Evolutionary conservation across 2,888 invertebrate species (phyloP).

Genomic region (Ommatoiulus sabulosus): DNA sequence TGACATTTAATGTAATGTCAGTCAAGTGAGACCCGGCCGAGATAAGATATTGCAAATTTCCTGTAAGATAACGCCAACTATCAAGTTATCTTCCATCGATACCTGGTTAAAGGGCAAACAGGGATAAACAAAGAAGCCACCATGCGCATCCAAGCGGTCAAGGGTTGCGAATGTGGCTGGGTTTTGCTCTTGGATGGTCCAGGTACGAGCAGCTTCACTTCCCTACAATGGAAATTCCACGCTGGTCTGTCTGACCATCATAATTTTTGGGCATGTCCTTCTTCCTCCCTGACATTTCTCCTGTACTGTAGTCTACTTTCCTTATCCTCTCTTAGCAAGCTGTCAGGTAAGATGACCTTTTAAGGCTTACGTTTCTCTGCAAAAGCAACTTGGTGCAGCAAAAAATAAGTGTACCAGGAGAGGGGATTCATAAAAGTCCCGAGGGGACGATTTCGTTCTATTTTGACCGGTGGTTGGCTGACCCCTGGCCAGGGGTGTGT

Average conservation of each 20-base stretch:
- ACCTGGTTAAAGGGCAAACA: conserved; percentile 13
- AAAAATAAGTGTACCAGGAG: background rate
- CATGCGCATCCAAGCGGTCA: background rate
- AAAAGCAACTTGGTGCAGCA: background rate
- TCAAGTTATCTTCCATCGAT: conserved; percentile 24
- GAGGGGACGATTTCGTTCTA: background rate
- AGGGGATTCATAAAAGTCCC: background rate
- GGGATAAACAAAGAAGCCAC: background rate
- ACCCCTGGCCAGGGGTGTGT: background rate
- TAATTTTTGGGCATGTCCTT: background rate
- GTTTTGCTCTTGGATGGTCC: background rate
- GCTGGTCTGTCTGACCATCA: background rate
- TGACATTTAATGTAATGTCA: conserved; percentile 22
- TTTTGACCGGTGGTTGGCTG: conserved; percentile 16
- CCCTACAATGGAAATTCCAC: background rate
- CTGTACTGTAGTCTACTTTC: background rate
- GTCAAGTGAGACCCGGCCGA: background rate
- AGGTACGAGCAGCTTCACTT: background rate
- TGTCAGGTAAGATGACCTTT: background rate
- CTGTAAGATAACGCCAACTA: background rate
- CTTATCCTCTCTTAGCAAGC: background rate
- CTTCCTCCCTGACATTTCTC: background rate
- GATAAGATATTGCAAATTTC: background rate
- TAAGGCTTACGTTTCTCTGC: background rate
- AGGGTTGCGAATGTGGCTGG: background rate